Conservation (phyloP, 2,797 vertebrate species). For the Decapterus maruadsi region DNA sequence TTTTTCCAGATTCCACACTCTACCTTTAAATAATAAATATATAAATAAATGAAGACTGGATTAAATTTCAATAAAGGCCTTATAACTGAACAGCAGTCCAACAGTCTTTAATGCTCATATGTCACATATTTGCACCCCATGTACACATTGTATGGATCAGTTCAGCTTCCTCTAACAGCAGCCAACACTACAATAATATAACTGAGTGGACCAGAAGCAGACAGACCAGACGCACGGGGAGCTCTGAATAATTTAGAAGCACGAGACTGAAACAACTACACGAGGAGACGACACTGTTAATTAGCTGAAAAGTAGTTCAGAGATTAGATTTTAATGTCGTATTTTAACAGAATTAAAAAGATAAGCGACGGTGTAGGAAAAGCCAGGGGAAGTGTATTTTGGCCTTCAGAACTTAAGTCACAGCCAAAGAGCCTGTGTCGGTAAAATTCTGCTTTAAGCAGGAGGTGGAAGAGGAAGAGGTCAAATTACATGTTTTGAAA, state of each 20-base stretch:
- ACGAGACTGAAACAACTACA: slow-evolving; percentile 13
- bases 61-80: background rate
- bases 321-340: background rate
- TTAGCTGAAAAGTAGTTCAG: background rate
- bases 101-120: background rate
- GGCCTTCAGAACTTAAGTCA: slow-evolving; percentile 10
- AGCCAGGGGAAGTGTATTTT: background rate
- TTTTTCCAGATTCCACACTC: background rate
- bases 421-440: background rate
- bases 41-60: background rate
- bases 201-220: slow-evolving; percentile 21
- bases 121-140: slow-evolving; percentile 25
- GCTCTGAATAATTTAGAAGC: slow-evolving; percentile 55
- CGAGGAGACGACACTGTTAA: background rate
- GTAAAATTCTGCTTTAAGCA: background rate
- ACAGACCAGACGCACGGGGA: slow-evolving; percentile 12
- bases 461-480: background rate
- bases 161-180: slow-evolving; percentile 29
- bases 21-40: background rate
- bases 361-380: background rate
- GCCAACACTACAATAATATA: slow-evolving; percentile 2
- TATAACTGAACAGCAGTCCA: background rate
- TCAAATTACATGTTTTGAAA: slow-evolving; percentile 24
- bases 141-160: slow-evolving; percentile 23
- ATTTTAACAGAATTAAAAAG: background rate